These are phyloP conservation scores for Aphrophora alni DNA, from an alignment of 2,888 invertebrate genomes.

Conservation along the genomic window DNA sequence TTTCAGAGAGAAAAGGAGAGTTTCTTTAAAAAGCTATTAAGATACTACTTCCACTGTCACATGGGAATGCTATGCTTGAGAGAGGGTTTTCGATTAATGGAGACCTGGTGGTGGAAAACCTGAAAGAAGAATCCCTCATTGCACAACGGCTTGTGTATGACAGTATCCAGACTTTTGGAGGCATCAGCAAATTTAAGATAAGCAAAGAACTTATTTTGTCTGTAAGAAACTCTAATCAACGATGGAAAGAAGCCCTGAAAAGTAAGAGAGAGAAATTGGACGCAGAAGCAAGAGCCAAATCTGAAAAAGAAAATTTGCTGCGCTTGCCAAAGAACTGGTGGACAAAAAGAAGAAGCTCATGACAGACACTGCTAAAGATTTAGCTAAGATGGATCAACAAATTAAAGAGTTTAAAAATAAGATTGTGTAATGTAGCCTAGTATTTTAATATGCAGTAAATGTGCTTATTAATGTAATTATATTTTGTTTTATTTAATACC, in stretches of 20 bases:
- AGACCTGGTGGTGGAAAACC: constrained; percentile 2
- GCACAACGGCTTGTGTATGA: constrained; percentile 11
- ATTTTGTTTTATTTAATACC: too few species aligned
- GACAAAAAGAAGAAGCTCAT: not conserved
- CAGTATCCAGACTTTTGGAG: not conserved
- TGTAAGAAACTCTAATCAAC: not conserved
- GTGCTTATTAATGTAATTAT: too few species aligned
- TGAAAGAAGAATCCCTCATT: not conserved
- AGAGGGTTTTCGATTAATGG: constrained; percentile 10
- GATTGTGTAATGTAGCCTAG: too few species aligned
- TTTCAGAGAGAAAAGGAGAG: too few species aligned
- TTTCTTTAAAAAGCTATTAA: not conserved
- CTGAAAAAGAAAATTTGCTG: not conserved
- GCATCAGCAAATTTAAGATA: not conserved
- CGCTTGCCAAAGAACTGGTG: not conserved
- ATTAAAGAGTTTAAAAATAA: not conserved
- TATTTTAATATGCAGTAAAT: too few species aligned
- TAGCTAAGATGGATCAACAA: not conserved
- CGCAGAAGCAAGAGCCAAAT: not conserved
- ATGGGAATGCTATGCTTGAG: constrained; percentile 20
- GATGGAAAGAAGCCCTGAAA: not conserved
- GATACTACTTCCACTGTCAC: constrained; percentile 7
- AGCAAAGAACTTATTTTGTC: not conserved
- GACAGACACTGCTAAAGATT: not conserved
- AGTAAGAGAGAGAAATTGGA: not conserved